Evolutionary conservation across 2,888 invertebrate species (phyloP).

Genomic region (Drosophila prolongata): DNA sequence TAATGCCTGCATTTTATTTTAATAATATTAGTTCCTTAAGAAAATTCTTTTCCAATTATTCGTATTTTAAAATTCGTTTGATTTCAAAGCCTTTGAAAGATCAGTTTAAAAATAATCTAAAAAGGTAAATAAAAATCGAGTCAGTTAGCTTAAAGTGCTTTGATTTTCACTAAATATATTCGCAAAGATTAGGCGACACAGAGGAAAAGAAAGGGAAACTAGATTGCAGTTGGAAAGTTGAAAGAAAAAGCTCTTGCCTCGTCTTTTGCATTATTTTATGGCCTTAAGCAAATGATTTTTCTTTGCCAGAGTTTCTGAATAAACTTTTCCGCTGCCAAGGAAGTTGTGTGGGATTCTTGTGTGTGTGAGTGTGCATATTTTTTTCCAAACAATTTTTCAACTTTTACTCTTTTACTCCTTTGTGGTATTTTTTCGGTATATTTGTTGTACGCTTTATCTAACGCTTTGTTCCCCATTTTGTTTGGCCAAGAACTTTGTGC

Average conservation of each 20-base stretch:
- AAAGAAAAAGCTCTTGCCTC: constrained; percentile 4
- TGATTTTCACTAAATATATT: constrained; percentile 15
- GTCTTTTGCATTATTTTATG: constrained; percentile 71
- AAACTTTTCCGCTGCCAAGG: constrained; percentile 54
- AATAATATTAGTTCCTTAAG: no score
- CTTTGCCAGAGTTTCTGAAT: constrained; percentile 59
- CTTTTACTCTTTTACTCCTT: constrained; percentile 50
- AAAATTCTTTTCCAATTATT: no score
- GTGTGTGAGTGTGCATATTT: constrained; percentile 22
- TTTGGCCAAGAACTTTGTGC: constrained; percentile 32
- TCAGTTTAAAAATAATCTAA: no score
- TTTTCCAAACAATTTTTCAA: constrained; percentile 34
- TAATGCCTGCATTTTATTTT: no score
- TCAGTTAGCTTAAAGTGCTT: background rate
- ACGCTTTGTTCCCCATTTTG: constrained; percentile 9
- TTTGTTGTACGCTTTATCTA: constrained; percentile 17
- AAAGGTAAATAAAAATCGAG: background rate
- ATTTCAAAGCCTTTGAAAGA: no score
- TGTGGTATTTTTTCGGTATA: constrained; percentile 13
- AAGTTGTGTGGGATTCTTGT: constrained; percentile 3
- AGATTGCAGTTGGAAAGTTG: constrained; percentile 8
- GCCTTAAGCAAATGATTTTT: constrained; percentile 72
- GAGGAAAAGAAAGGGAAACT: constrained; percentile 8
- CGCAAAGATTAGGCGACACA: background rate
- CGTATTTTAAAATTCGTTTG: no score